Percentiles rank a stretch among this genome's conserved stretches.
Conservation (phyloP, 2,113 vertebrate species). For the Uria lomvia region DNA sequence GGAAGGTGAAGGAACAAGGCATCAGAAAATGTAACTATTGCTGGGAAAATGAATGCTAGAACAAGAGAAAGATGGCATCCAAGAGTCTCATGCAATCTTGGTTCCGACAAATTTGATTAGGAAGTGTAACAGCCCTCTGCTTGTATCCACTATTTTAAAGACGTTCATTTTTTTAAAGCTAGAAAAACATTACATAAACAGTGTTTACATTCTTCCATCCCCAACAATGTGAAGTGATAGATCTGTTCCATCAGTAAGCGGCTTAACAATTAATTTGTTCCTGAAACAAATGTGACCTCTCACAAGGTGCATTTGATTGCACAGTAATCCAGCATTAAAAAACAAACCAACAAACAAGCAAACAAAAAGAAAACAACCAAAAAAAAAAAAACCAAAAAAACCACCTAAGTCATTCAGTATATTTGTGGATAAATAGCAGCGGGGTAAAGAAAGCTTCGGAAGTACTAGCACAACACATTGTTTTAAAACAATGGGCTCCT, state of each 20-base stretch:
- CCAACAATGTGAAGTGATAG: background rate
- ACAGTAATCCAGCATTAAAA: background rate
- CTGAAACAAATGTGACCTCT: background rate
- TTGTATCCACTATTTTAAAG: background rate
- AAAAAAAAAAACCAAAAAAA: background rate
- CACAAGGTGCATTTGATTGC: background rate
- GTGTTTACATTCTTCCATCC: background rate
- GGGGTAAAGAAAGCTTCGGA: background rate
- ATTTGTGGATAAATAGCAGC: background rate
- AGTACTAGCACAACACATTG: background rate
- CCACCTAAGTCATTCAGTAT: background rate
- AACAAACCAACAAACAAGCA: too few relatives aligned
- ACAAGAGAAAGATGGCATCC: background rate
- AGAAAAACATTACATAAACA: background rate
- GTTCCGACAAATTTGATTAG: background rate
- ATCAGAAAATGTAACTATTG: background rate
- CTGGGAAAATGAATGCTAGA: background rate
- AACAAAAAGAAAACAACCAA: background rate
- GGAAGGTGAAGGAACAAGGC: background rate
- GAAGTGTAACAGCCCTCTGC: background rate
- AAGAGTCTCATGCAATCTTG: background rate
- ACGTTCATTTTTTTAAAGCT: background rate
- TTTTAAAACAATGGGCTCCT: background rate
- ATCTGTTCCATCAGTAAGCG: background rate
- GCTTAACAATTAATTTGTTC: background rate